Base-by-base conservation (phyloP, 2,888 invertebrate species). In the Lochmaea crataegi region DNA sequence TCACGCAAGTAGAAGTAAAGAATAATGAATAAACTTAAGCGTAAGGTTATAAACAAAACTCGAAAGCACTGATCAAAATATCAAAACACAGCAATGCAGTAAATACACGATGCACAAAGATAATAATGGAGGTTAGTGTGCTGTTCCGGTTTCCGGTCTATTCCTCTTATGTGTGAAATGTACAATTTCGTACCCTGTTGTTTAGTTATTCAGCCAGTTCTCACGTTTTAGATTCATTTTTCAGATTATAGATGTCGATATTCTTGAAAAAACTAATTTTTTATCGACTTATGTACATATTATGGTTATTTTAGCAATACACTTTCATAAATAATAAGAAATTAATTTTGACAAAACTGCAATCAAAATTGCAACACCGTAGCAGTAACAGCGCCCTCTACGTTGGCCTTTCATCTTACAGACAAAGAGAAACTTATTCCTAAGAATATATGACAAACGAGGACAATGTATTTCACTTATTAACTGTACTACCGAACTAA, bases 151-250 rank as follows among this genome's bases (percentile, higher is more conserved):
- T 45, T 45, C 45, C 14, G 45, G 51, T 51, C 51, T 51, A 51
- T 51, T 51, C 51, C 51, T 51, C 51, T 51, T 51, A 16, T 51
- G n/a, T 51, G 51, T 51, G 51, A 45, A 45, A 45, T 45, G 45
- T 45, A 45, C n/a, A 51, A 51, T 51, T 51, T 51, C 51, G n/a
- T 51, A 51, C 51, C 7, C 16, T 1, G 7, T 51, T 51, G 51
- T 51, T 51, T 51, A 51, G 51, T 51, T 51, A 16, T 51, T 51
- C n/a, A 51, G 51, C 51, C 51, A 51, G 51, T 51, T 51, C n/a
- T 51, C 5, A 51, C n/a, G 6, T 51, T 51, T 51, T n/a, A 51
- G 51, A 51, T 16, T 51, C 51, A 51, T 51, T 51, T 51, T 16
- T 51, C 51, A n/a, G 16, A n/a, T 51, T 45, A 45, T 45, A 45